Evolutionary conservation across 2,888 invertebrate species (phyloP).

Genomic region (Athripsodes cinereus): DNA sequence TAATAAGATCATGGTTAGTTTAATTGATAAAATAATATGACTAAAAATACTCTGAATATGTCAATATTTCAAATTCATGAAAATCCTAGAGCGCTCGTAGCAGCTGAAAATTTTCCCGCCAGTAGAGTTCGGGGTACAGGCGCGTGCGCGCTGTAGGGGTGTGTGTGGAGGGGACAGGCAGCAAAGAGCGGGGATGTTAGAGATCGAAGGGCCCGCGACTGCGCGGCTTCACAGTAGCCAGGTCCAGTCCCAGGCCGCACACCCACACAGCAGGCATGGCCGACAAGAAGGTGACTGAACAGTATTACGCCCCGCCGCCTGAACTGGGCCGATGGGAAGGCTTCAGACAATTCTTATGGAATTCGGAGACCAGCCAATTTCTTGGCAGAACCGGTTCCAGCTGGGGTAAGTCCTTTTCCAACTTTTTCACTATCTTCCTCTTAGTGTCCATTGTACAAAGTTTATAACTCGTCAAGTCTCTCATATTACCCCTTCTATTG

Average conservation of each 20-base stretch:
- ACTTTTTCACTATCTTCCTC: slow-evolving; percentile 23
- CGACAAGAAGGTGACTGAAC: slow-evolving; percentile 69
- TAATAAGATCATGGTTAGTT: too few species aligned
- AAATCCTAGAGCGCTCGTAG: not conserved
- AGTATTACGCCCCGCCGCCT: slow-evolving; percentile 75
- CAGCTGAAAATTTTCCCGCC: not conserved
- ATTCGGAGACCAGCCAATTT: slow-evolving; percentile 87
- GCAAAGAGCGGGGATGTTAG: slow-evolving; percentile 1
- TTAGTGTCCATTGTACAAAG: not conserved
- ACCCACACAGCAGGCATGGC: slow-evolving; percentile 52
- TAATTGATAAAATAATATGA: too few species aligned
- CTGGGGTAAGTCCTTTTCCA: slow-evolving; percentile 75
- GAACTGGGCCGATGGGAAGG: slow-evolving; percentile 81
- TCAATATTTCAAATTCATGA: too few species aligned
- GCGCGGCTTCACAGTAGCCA: slow-evolving; percentile 30
- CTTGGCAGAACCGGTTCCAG: slow-evolving; percentile 86
- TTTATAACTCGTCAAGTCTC: not conserved
- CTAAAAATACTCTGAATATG: too few species aligned
- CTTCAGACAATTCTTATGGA: slow-evolving; percentile 82
- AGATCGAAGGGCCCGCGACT: slow-evolving; percentile 34
- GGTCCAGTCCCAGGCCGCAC: slow-evolving; percentile 31
- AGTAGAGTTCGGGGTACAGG: not conserved
- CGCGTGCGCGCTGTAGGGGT: slow-evolving; percentile 11
- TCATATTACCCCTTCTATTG: not conserved
- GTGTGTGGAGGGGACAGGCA: slow-evolving; percentile 4